A percentile compares a stretch with the other conserved stretches of the same genome.
These are phyloP conservation scores for Cryptocephalus primarius DNA, from an alignment of 2,888 invertebrate species.

Conservation along the genomic window DNA sequence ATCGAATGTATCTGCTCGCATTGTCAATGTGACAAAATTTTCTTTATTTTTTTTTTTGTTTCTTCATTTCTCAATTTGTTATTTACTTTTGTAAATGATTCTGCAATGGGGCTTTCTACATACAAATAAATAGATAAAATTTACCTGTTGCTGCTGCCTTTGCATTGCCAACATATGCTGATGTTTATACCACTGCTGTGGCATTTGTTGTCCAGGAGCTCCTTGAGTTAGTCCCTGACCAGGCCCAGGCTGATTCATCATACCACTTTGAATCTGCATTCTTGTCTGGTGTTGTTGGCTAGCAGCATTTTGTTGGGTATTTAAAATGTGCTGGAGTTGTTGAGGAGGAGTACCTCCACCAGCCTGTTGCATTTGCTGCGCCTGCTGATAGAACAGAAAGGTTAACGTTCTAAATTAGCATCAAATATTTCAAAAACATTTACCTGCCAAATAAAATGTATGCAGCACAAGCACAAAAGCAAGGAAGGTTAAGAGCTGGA, in stretches of 20 bases:
- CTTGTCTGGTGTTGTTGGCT: conserved; percentile 39
- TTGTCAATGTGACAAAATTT: no score
- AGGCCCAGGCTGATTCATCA: conserved; percentile 25
- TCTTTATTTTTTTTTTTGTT: no score
- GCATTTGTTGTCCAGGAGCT: conserved; percentile 21
- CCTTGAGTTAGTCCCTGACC: conserved; percentile 23
- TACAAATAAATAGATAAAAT: no score
- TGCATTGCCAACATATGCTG: conserved; percentile 36
- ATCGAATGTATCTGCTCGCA: no score
- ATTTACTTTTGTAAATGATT: no score
- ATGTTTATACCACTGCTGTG: conserved; percentile 38
- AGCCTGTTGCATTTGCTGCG: conserved; percentile 28
- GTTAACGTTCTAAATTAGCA: not conserved
- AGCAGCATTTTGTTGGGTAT: conserved; percentile 36
- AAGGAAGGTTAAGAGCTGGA: no score
- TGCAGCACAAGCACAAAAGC: no score
- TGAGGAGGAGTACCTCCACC: conserved; percentile 35
- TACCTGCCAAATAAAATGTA: no score
- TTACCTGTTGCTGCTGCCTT: conserved; percentile 38
- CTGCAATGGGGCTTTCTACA: no score
- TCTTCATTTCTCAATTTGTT: no score
- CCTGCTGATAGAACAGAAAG: conserved; percentile 13
- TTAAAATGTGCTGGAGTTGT: conserved; percentile 43
- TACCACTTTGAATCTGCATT: conserved; percentile 41
- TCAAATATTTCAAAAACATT: no score